Base-by-base conservation (phyloP, 2,888 invertebrate species). In the Rapana venosa region DNA sequence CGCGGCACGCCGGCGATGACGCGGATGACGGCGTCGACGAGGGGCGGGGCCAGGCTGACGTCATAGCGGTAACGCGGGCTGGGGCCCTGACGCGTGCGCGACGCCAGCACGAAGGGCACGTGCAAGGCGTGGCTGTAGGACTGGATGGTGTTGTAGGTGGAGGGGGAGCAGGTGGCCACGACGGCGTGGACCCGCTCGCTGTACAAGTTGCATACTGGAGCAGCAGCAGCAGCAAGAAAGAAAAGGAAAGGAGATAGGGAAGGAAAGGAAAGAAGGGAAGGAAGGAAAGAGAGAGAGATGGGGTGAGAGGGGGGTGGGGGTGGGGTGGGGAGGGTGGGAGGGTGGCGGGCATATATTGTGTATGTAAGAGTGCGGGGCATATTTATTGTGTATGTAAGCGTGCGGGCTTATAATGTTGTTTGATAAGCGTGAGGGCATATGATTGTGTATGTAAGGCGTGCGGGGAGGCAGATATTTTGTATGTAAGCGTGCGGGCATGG, bases 11-110 rank as follows among this genome's bases (percentile, higher is more conserved):
- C 97, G 26, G 91, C 90, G 94, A 99, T 98, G 91, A 98, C 98
- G 96, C 99, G 99, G 94, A 99, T 98, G 95, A 99, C 98, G 90
- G 99, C 99, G 95, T 98, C 98, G 96, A 99, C 98, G 97, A 99
- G 99, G 96, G 99, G 98, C 36, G 99, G 99, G 91, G 98, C 97
- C 98, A 99, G 98, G 96, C 94, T 94, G 36, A 96, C 89, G 87
- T 95, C 94, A 90, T 93, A 96, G 36, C 92, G 91, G 35, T 93
- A 93, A 22, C 91, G 90, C 11, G 93, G 92, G 30, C 89, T 88
- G 6, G 89, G 87, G 13, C 91, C 90, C 30, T 92, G 92, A 87
- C 95, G 93, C n/a, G 94, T 92, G 26, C 95, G 92, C 66, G 94
- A 93, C 47, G 94, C 94, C 11, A 94, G 91, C 32, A 95, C 94